A percentile compares a stretch with the other conserved stretches of the same genome.
These are phyloP conservation scores for Danio aesculapii DNA, from an alignment of 2,797 vertebrate species.

Conservation along the genomic window DNA sequence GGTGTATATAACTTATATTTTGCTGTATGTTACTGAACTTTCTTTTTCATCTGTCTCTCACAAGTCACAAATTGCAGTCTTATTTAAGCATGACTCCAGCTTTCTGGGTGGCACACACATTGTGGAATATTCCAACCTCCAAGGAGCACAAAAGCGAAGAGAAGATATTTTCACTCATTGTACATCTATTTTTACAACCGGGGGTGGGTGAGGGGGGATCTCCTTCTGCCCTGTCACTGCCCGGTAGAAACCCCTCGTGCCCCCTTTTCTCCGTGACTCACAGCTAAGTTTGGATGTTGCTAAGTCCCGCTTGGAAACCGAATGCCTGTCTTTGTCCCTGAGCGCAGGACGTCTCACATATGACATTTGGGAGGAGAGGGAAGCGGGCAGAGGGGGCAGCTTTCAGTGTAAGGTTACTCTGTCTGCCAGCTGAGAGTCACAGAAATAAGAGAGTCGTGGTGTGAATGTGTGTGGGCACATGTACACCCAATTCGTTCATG, in stretches of 20 bases:
- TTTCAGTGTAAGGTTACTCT: slow-evolving; percentile 60
- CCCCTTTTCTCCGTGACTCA: slow-evolving; percentile 63
- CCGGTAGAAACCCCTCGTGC: slow-evolving; percentile 31
- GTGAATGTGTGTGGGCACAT: slow-evolving; percentile 35
- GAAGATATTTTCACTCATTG: slow-evolving; percentile 40
- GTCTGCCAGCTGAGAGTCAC: slow-evolving; percentile 47
- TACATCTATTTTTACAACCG: slow-evolving; percentile 53
- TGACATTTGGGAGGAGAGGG: slow-evolving; percentile 77
- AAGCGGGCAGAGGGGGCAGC: slow-evolving; percentile 55
- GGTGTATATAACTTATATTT: no score
- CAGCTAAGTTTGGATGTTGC: slow-evolving; percentile 81
- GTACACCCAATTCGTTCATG: slow-evolving; percentile 20
- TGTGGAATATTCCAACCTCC: slow-evolving; percentile 30
- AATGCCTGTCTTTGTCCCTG: slow-evolving; percentile 80
- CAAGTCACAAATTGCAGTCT: no score
- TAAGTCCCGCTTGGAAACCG: slow-evolving; percentile 81
- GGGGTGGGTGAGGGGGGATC: slow-evolving; percentile 23
- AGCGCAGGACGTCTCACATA: slow-evolving; percentile 71
- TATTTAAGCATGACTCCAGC: no score
- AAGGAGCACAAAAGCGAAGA: slow-evolving; percentile 17
- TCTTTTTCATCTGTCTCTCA: no score
- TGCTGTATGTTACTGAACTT: no score
- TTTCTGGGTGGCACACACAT: slow-evolving; percentile 15
- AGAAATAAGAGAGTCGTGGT: slow-evolving; percentile 27
- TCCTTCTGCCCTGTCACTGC: slow-evolving; percentile 43